Conservation (phyloP, 2,888 invertebrate species). For the Ectropis crepuscularia region DNA sequence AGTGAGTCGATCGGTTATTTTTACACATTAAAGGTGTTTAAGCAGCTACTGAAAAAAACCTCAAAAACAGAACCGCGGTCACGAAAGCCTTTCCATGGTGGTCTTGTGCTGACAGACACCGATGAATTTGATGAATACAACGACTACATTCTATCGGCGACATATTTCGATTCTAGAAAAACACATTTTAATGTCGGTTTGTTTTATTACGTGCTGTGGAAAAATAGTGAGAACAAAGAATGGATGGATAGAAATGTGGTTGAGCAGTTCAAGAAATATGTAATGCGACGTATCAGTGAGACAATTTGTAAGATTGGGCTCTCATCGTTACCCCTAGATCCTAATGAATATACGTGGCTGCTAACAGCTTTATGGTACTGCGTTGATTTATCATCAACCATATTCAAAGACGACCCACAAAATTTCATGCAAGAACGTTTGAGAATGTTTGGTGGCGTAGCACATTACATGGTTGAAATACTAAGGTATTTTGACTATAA, state of each 20-base stretch:
- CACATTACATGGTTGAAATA: slow-evolving; percentile 36
- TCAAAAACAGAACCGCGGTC: slow-evolving; percentile 55
- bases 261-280: slow-evolving; percentile 53
- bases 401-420: slow-evolving; percentile 51
- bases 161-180: slow-evolving; percentile 56
- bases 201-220: slow-evolving; percentile 58
- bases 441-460: slow-evolving; percentile 47
- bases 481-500: slow-evolving; percentile 48
- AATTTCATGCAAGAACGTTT: slow-evolving; percentile 51
- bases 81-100: slow-evolving; percentile 52
- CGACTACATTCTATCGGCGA: slow-evolving; percentile 58
- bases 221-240: slow-evolving; percentile 56
- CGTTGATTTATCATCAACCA: slow-evolving; percentile 51
- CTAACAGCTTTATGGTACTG: slow-evolving; percentile 58
- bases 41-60: slow-evolving; percentile 46
- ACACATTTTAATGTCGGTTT: slow-evolving; percentile 54
- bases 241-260: slow-evolving; percentile 61
- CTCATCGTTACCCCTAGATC: slow-evolving; percentile 55
- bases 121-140: slow-evolving; percentile 58
- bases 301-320: slow-evolving; percentile 53
- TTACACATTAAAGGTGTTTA: slow-evolving; percentile 57
- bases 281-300: slow-evolving; percentile 49
- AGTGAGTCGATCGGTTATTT: slow-evolving; percentile 58
- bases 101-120: slow-evolving; percentile 52
- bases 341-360: slow-evolving; percentile 45